Conservation (phyloP, 1,140 invertebrate genomes). For the Apocrypta bakeri region DNA sequence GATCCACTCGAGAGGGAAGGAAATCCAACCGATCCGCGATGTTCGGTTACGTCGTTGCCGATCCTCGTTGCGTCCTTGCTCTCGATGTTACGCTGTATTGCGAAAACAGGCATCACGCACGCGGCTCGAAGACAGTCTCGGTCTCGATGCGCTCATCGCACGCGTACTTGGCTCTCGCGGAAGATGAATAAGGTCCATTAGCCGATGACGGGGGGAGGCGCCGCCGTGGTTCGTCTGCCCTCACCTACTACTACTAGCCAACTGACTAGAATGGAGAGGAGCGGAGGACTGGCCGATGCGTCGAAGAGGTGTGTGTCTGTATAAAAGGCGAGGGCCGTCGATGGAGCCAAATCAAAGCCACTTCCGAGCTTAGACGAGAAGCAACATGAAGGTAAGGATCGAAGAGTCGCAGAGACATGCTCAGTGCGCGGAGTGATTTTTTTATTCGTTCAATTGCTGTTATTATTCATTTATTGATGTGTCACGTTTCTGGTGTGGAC, state of each 20-base stretch:
- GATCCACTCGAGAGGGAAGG: neutral
- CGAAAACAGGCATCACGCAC: slow-evolving; percentile 52
- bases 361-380: slow-evolving; percentile 57
- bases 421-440: neutral
- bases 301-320: neutral
- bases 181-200: slow-evolving; percentile 53
- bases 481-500: no score
- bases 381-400: slow-evolving; percentile 64
- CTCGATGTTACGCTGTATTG: slow-evolving; percentile 60
- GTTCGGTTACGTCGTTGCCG: neutral
- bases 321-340: slow-evolving; percentile 20
- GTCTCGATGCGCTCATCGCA: slow-evolving; percentile 45
- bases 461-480: no score
- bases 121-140: neutral
- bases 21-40: neutral
- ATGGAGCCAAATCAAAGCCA: slow-evolving; percentile 61
- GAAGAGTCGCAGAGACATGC: neutral
- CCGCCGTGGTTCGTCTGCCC: neutral
- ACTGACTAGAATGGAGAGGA: neutral
- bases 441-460: no score
- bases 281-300: slow-evolving; percentile 10
- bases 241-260: neutral
- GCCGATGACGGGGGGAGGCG: neutral
- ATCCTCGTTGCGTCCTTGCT: slow-evolving; percentile 59
- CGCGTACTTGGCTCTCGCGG: slow-evolving; percentile 25